A percentile compares a stretch with the other conserved stretches of the same genome.
These are phyloP conservation scores for Amaurobius ferox DNA, from an alignment of 2,888 invertebrate genomes.

Conservation along the genomic window DNA sequence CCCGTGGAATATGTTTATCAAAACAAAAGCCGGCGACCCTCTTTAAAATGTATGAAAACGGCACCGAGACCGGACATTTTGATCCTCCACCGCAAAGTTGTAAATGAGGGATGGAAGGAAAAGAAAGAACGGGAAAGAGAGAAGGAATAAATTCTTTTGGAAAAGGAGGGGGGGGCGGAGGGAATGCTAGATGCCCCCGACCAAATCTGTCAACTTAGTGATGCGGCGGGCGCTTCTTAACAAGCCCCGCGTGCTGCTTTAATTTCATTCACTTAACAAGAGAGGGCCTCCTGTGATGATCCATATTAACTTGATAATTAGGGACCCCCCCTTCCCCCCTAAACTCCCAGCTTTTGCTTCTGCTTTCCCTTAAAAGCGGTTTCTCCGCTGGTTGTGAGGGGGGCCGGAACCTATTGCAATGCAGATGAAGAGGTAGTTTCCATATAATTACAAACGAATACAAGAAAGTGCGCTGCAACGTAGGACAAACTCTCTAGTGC, in stretches of 20 bases:
- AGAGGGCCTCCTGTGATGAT: conserved; percentile 70
- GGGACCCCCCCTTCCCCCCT: conserved; percentile 40
- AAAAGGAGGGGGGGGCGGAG: conserved; percentile 1
- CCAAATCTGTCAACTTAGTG: conserved; percentile 69
- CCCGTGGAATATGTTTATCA: conserved; percentile 72
- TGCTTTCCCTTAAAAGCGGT: conserved; percentile 64
- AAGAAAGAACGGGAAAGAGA: neutral
- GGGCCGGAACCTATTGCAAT: conserved; percentile 69
- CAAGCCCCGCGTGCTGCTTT: conserved; percentile 63
- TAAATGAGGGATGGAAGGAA: conserved; percentile 63
- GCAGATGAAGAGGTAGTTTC: conserved; percentile 73
- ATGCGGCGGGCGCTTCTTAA: conserved; percentile 57
- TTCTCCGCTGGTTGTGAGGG: conserved; percentile 32
- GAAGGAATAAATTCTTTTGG: conserved; percentile 67
- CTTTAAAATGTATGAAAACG: conserved; percentile 73
- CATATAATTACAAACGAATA: conserved; percentile 73
- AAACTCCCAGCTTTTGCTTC: conserved; percentile 42
- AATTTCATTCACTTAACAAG: conserved; percentile 73
- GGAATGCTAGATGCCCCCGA: conserved; percentile 34
- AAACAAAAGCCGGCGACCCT: conserved; percentile 70
- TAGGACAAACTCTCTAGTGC: conserved; percentile 67
- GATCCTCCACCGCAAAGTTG: conserved; percentile 68
- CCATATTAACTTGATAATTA: conserved; percentile 74
- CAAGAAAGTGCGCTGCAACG: conserved; percentile 71
- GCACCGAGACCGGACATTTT: conserved; percentile 47